Conservation (phyloP, 2,888 invertebrate species). For the Abrostola tripartita region DNA sequence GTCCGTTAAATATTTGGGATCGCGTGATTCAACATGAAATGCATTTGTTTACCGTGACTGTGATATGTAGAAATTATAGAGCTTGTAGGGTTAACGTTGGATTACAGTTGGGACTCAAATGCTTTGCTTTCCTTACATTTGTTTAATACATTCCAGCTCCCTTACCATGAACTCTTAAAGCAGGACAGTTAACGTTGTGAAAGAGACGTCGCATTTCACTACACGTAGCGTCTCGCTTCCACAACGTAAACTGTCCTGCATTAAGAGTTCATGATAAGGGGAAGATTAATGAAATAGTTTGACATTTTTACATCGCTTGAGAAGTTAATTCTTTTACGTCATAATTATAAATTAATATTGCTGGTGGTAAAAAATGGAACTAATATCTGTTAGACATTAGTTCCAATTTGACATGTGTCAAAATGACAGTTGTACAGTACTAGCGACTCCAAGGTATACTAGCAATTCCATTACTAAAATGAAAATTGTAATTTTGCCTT, state of each 20-base stretch:
- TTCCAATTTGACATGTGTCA: too few relatives aligned
- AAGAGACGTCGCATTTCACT: too few relatives aligned
- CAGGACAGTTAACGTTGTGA: too few relatives aligned
- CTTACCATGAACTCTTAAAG: too few relatives aligned
- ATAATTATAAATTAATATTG: too few relatives aligned
- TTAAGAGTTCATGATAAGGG: too few relatives aligned
- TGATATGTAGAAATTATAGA: slow-evolving; percentile 81
- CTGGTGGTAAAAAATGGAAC: too few relatives aligned
- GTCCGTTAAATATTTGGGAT: slow-evolving; percentile 40
- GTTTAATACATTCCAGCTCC: slow-evolving; percentile 49
- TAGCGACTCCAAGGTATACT: too few relatives aligned
- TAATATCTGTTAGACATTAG: too few relatives aligned
- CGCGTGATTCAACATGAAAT: slow-evolving; percentile 59
- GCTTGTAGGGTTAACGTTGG: slow-evolving; percentile 66
- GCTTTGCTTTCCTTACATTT: slow-evolving; percentile 31
- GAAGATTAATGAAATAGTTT: slow-evolving; percentile 37
- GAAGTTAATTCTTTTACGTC: slow-evolving; percentile 15
- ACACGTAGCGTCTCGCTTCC: too few relatives aligned
- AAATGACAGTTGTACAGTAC: too few relatives aligned
- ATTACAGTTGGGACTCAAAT: slow-evolving; percentile 26
- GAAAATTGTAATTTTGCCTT: neutral
- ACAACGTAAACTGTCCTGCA: too few relatives aligned
- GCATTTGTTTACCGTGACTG: slow-evolving; percentile 85
- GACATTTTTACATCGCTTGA: slow-evolving; percentile 7
- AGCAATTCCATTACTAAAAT: neutral